A percentile compares a stretch with the other conserved stretches of the same genome.
Evolutionary conservation across 2,888 invertebrate species (phyloP).

Genomic region (Habroteleia sp.): DNA sequence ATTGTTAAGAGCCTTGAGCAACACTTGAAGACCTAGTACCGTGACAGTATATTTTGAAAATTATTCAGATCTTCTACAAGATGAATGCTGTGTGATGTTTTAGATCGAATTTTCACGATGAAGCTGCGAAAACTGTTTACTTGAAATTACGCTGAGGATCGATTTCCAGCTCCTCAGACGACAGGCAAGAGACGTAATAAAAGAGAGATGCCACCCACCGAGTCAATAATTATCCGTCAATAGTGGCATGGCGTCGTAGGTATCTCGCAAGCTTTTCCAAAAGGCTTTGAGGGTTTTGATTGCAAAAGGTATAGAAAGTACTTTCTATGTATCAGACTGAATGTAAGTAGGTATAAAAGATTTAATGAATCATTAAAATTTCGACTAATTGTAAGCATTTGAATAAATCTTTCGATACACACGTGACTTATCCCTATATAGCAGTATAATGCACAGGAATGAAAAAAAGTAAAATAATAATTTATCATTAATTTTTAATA

Average conservation of each 20-base stretch:
- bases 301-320: conserved; percentile 24
- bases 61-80: conserved; percentile 45
- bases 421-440: too few species aligned
- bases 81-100: conserved; percentile 57
- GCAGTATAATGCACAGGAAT: too few species aligned
- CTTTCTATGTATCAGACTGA: conserved; percentile 2
- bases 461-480: too few species aligned
- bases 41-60: conserved; percentile 72
- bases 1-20: conserved; percentile 65
- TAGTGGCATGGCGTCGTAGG: conserved; percentile 66
- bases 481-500: too few species aligned
- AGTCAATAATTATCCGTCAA: conserved; percentile 72
- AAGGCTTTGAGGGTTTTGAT: conserved; percentile 67
- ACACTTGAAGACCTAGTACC: conserved; percentile 68
- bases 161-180: conserved; percentile 51
- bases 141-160: conserved; percentile 45
- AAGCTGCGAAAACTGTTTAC: conserved; percentile 32
- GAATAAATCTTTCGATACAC: too few species aligned
- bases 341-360: conserved; percentile 4
- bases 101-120: conserved; percentile 51
- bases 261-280: conserved; percentile 69
- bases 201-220: conserved; percentile 17
- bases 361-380: conserved; percentile 17
- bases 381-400: too few species aligned
- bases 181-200: conserved; percentile 52